phyloP scores from a whole-genome alignment of 1,140 invertebrate genomes.

The Triops longicaudatus region DNA sequence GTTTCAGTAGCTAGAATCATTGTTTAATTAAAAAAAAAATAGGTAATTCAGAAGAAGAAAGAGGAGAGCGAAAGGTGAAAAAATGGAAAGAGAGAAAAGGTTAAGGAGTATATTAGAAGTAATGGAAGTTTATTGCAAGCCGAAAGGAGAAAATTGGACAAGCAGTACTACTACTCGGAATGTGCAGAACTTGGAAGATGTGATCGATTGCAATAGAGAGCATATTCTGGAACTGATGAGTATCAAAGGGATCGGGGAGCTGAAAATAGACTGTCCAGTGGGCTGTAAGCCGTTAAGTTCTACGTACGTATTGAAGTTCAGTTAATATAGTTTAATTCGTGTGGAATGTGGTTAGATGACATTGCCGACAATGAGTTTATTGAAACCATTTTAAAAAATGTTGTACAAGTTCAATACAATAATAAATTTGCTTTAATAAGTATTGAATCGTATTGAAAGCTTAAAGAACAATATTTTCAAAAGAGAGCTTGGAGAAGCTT shows the following conservation, averaged over 20 bases:
- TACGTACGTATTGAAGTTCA: not conserved
- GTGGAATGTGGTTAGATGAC: not conserved
- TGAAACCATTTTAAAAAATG: too few species aligned
- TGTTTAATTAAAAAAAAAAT: not conserved
- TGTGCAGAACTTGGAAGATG: not conserved
- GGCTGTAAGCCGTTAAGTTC: not conserved
- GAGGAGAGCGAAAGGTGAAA: not conserved
- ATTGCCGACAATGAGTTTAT: too few species aligned
- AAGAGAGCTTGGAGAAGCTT: not conserved
- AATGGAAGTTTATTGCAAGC: not conserved
- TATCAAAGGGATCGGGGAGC: not conserved
- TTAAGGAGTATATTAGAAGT: not conserved
- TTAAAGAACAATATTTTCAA: too few species aligned
- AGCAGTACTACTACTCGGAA: not conserved
- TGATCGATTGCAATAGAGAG: not conserved
- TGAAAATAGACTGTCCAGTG: not conserved
- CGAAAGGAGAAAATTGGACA: not conserved
- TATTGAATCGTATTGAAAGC: too few species aligned
- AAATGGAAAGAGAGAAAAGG: not conserved
- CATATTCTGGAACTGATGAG: conserved; percentile 1
- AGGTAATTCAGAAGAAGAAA: not conserved
- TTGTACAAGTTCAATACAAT: too few species aligned
- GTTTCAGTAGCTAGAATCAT: not conserved
- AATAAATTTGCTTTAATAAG: too few species aligned
- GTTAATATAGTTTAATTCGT: not conserved